Evolutionary conservation across 35 echinoderm and acorn worm species (phyloP), one percentile per base, ranked within the genome.

Genomic region (Chiridota heheva): DNA sequence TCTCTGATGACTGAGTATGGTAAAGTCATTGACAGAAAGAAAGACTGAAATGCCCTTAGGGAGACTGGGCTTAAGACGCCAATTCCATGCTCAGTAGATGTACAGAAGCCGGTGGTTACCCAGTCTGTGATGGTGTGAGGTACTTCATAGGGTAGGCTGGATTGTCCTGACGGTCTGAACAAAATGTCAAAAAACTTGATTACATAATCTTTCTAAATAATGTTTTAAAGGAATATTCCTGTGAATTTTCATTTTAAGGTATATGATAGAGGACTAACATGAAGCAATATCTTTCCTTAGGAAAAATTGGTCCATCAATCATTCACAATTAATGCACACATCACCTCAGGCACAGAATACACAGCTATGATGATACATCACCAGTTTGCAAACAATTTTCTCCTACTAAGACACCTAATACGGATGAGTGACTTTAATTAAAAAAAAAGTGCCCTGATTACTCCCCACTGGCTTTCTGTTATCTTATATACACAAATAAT

Each of bases 81-180:
- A 29, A 97, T 36, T 24, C 93, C 93, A 48, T 83, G 29, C 33
- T 72, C 33, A 7, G 88, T 5, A 6, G 93, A 97, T 2, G 84
- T 87, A 46, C 93, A 97, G 49, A 97, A 97, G 2, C 88, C 93
- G 73, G 70, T 97, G 22, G 82, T 78, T 8, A 91, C 73, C 93
- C 93, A 97, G 26, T 97, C 93, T 5, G 93, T 97, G 18, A 97
- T 91, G 61, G 93, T 86, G 81, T 97, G 84, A 28, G 93, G 93
- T 3, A 97, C 89, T 30, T 79, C 65, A 36, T 67, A 44, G 30
- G 80, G 43, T n/a, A 73, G 60, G 15, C 22, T 27, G 1, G 33
- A 27, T 28, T 62, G 32, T 3, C 89, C 89, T 60, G 16, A 25
- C 24, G 49, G 64, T 25, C 89, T 91, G 25, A 44, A 35, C 42